Conservation (phyloP, 2,797 vertebrate species). For the Toxotes lorentzi region DNA sequence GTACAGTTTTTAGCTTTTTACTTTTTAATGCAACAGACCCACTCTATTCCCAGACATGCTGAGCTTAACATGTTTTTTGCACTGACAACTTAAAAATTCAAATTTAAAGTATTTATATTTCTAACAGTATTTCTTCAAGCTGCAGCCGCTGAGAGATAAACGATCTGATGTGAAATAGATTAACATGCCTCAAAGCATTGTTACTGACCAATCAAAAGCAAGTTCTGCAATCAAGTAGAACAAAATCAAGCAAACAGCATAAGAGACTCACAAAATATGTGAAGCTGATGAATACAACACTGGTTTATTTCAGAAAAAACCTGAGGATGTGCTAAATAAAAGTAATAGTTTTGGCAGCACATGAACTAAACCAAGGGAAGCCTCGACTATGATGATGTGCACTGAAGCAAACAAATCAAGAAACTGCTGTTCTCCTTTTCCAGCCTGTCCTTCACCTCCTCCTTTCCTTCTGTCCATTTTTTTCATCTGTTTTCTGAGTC, state of each 20-base stretch:
- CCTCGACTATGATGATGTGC: neutral
- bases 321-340: neutral
- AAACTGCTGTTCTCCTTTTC: neutral
- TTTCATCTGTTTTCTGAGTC: neutral
- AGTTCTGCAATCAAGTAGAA: too few species aligned
- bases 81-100: constrained; percentile 18
- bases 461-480: neutral
- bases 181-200: neutral
- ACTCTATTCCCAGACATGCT: neutral
- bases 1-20: neutral
- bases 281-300: neutral
- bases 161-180: neutral
- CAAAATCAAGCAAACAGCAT: neutral
- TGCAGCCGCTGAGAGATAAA: neutral
- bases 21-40: constrained; percentile 32
- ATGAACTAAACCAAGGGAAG: neutral
- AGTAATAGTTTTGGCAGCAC: neutral
- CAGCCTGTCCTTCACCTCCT: neutral
- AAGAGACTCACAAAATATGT: neutral
- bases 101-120: constrained; percentile 9
- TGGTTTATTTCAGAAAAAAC: neutral
- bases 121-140: constrained; percentile 5
- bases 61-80: constrained; percentile 3
- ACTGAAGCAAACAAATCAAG: neutral
- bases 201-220: neutral